phyloP scores from a whole-genome alignment of 2,797 vertebrate species.

The Oreochromis grahami region DNA sequence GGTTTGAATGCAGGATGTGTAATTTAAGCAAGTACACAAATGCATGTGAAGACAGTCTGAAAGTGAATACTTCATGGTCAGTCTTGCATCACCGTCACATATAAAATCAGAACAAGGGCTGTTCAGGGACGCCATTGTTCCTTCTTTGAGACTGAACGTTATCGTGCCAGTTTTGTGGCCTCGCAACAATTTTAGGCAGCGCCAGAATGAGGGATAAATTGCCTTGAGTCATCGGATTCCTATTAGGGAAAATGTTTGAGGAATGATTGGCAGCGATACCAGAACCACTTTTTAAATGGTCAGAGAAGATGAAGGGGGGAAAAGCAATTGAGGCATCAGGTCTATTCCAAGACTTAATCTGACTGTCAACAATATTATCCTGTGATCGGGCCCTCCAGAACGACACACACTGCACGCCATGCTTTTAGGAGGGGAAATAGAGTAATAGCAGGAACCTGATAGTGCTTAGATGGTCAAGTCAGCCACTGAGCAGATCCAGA shows the following conservation, averaged over 20 bases:
- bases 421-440: conserved; percentile 19
- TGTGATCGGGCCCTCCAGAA: conserved; percentile 30
- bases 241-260: conserved; percentile 59
- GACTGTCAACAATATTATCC: conserved; percentile 56
- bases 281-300: conserved; percentile 60
- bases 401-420: conserved; percentile 16
- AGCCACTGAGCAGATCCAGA: conserved; percentile 30
- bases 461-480: conserved; percentile 41
- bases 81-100: conserved; percentile 25
- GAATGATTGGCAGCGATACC: conserved; percentile 55
- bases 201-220: conserved; percentile 53
- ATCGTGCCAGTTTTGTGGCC: conserved; percentile 42
- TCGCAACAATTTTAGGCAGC: conserved; percentile 37
- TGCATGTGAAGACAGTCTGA: neutral
- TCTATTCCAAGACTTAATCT: conserved; percentile 56
- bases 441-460: conserved; percentile 47
- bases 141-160: conserved; percentile 22
- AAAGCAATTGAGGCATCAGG: conserved; percentile 36
- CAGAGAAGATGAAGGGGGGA: conserved; percentile 54
- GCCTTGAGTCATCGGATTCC: conserved; percentile 59
- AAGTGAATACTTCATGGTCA: neutral
- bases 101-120: neutral
- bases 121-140: conserved; percentile 16
- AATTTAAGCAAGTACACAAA: neutral
- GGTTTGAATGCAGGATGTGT: neutral